Conservation (phyloP, 2,113 vertebrate species). For the Ahaetulla prasina region DNA sequence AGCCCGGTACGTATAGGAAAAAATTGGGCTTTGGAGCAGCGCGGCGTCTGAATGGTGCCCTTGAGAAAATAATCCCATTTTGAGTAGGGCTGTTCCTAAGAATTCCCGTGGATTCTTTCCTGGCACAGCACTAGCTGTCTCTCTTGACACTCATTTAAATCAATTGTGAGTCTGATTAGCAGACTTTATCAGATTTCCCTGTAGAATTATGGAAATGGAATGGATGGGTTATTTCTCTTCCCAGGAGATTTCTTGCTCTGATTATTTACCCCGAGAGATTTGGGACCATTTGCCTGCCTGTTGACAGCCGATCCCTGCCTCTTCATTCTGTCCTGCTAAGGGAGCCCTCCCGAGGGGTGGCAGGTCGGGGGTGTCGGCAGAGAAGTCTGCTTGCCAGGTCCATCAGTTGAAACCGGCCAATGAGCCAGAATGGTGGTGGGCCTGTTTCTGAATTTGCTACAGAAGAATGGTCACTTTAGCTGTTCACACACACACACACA, state of each 20-base stretch:
- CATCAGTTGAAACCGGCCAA: background rate
- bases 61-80: accelerated
- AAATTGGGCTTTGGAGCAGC: background rate
- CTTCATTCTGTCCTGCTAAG: background rate
- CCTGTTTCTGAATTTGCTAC: background rate
- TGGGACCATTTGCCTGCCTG: background rate
- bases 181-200: background rate
- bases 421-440: background rate
- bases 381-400: background rate
- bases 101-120: too few species aligned
- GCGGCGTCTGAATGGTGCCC: background rate
- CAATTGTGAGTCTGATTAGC: too few species aligned
- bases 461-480: background rate
- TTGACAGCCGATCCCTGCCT: background rate
- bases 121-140: background rate
- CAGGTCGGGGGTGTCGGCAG: accelerated
- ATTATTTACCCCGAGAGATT: background rate
- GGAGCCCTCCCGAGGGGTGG: background rate
- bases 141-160: background rate
- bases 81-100: background rate
- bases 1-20: background rate
- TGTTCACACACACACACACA: background rate
- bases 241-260: background rate
- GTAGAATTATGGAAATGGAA: background rate
- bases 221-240: background rate